A percentile compares a stretch with the other conserved stretches of the same genome.
Evolutionary conservation across 2,797 vertebrate species (phyloP).

Genomic region (Rachycentron canadum): DNA sequence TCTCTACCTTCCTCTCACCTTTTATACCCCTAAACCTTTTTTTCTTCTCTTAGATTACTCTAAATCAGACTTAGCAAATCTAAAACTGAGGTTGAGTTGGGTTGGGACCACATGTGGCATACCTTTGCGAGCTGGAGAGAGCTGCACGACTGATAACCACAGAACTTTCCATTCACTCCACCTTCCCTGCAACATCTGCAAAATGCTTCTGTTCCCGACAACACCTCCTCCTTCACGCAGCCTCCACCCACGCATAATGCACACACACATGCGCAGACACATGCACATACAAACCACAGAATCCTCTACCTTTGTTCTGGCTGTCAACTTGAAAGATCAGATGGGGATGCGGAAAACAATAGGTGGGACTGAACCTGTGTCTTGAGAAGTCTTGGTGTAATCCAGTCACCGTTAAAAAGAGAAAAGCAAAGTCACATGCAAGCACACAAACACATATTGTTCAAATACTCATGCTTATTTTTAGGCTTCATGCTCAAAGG

Average conservation of each 20-base stretch:
- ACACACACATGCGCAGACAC: constrained; percentile 46
- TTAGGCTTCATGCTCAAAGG: constrained; percentile 40
- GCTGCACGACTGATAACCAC: constrained; percentile 86
- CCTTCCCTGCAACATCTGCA: constrained; percentile 82
- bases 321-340: constrained; percentile 58
- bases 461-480: constrained; percentile 20
- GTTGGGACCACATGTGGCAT: constrained; percentile 80
- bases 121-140: constrained; percentile 77
- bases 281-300: constrained; percentile 53
- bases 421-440: constrained; percentile 34
- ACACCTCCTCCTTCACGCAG: constrained; percentile 74
- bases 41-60: constrained; percentile 16
- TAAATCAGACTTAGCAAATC: constrained; percentile 11
- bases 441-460: constrained; percentile 16
- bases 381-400: constrained; percentile 35
- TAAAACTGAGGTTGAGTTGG: constrained; percentile 46
- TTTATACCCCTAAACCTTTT: constrained; percentile 28
- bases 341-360: constrained; percentile 46
- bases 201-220: constrained; percentile 86
- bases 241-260: constrained; percentile 71
- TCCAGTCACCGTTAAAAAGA: constrained; percentile 35
- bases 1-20: constrained; percentile 19
- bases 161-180: constrained; percentile 89
- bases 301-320: constrained; percentile 68
- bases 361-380: constrained; percentile 21